A percentile compares a stretch with the other conserved stretches of the same genome.
These are phyloP conservation scores for Eurois occulta DNA, from an alignment of 2,888 invertebrate genomes.

Conservation along the genomic window DNA sequence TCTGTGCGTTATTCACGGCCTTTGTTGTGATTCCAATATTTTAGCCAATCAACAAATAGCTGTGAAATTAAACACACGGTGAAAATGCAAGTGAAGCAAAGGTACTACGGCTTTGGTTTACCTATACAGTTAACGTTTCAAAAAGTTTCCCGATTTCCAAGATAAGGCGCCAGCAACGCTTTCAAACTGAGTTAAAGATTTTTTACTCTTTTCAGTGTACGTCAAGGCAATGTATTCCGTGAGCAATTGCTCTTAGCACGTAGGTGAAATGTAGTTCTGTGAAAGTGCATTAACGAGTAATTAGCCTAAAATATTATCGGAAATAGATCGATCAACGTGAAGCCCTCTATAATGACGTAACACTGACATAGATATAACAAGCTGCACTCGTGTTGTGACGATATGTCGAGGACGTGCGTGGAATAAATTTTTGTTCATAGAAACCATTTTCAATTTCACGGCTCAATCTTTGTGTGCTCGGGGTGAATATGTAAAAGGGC, in stretches of 20 bases:
- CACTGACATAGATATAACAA: conserved; percentile 57
- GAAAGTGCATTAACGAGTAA: conserved; percentile 55
- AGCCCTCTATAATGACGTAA: conserved; percentile 57
- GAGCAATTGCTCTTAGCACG: conserved; percentile 64
- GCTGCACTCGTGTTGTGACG: conserved; percentile 79
- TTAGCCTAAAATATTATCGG: conserved; percentile 37
- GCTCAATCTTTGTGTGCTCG: conserved; percentile 90
- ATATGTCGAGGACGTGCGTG: conserved; percentile 83
- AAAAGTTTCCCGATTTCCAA: conserved; percentile 55
- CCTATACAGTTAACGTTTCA: conserved; percentile 35
- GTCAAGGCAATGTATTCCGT: conserved; percentile 66
- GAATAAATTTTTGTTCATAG: conserved; percentile 89
- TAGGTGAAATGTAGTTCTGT: conserved; percentile 58
- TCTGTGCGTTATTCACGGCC: conserved; percentile 29
- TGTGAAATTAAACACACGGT: conserved; percentile 11
- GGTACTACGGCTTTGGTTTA: conserved; percentile 15
- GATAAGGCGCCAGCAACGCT: conserved; percentile 59
- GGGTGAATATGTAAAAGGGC: conserved; percentile 89
- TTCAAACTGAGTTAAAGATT: conserved; percentile 62
- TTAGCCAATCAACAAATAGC: conserved; percentile 17
- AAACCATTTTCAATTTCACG: conserved; percentile 90
- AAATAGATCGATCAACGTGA: conserved; percentile 39
- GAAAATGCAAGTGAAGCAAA: conserved; percentile 8
- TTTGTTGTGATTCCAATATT: conserved; percentile 45
- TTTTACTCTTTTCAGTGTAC: conserved; percentile 69